These are phyloP conservation scores for Trichomalopsis sarcophagae DNA, from an alignment of 1,140 invertebrate genomes.

Conservation along the genomic window DNA sequence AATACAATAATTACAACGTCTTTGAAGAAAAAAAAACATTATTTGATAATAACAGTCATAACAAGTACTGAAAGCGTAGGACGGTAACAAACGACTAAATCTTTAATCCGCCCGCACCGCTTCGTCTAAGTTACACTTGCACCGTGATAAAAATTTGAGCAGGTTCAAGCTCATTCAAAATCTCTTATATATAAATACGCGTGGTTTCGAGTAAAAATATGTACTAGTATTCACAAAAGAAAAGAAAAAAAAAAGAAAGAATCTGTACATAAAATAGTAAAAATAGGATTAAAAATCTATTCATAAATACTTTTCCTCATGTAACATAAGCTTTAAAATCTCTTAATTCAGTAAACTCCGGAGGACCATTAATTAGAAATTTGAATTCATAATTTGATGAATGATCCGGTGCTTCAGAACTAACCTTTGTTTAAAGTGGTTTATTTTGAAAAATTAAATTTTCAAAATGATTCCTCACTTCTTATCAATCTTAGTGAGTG, in stretches of 20 bases:
- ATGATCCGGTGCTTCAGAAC: background rate
- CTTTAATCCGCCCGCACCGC: slow-evolving; percentile 9
- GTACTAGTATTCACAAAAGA: slow-evolving; percentile 25
- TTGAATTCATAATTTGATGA: background rate
- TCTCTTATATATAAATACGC: slow-evolving; percentile 45
- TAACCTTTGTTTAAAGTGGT: background rate
- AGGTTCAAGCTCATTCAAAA: slow-evolving; percentile 57
- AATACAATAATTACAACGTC: slow-evolving; percentile 35
- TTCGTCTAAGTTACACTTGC: slow-evolving; percentile 50
- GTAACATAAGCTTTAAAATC: slow-evolving; percentile 30
- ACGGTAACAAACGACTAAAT: slow-evolving; percentile 50
- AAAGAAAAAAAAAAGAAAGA: background rate
- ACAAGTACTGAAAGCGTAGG: slow-evolving; percentile 51
- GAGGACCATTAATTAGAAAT: slow-evolving; percentile 11
- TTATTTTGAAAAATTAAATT: slow-evolving; percentile 32
- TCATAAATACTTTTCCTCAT: slow-evolving; percentile 37
- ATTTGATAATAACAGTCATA: slow-evolving; percentile 50
- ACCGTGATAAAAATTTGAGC: slow-evolving; percentile 50
- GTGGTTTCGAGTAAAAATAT: slow-evolving; percentile 44
- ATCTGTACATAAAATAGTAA: slow-evolving; percentile 42
- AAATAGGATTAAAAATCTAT: slow-evolving; percentile 44
- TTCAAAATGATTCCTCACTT: background rate
- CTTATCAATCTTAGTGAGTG: background rate
- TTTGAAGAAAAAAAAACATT: slow-evolving; percentile 31
- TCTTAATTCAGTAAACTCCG: background rate